Percentiles rank a stretch among this genome's conserved stretches.
These are phyloP conservation scores for Dendroctonus valens DNA, from an alignment of 1,140 invertebrate genomes.

Conservation along the genomic window DNA sequence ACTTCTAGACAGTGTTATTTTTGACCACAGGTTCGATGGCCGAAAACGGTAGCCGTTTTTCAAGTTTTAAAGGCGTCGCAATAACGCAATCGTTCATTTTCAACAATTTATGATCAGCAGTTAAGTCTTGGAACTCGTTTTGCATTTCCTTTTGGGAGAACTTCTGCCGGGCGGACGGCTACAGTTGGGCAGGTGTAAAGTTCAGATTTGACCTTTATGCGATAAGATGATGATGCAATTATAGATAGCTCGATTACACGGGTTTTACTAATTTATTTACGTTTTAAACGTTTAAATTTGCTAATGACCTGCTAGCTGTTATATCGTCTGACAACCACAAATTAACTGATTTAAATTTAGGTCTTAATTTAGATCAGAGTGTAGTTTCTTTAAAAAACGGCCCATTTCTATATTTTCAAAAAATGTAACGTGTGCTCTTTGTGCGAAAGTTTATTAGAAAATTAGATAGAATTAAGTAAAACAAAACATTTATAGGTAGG, in stretches of 20 bases:
- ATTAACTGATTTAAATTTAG: too few species aligned
- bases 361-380: too few species aligned
- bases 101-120: constrained; percentile 9
- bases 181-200: constrained; percentile 7
- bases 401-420: too few species aligned
- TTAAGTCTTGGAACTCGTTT: constrained; percentile 8
- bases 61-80: constrained; percentile 11
- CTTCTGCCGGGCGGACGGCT: constrained; percentile 1
- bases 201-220: background rate
- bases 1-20: background rate
- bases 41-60: constrained; percentile 18
- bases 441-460: too few species aligned
- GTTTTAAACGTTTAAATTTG: too few species aligned
- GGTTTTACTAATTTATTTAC: too few species aligned
- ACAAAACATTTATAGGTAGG: too few species aligned
- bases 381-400: too few species aligned
- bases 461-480: too few species aligned
- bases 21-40: constrained; percentile 8
- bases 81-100: constrained; percentile 18
- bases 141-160: constrained; percentile 3
- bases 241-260: constrained; percentile 53
- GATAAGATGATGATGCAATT: background rate
- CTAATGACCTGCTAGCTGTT: too few species aligned
- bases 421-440: too few species aligned
- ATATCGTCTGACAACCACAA: too few species aligned